Evolutionary conservation across 1,140 invertebrate genomes (phyloP), one percentile per base, ranked within the genome.

Genomic region (Sitodiplosis mosellana): DNA sequence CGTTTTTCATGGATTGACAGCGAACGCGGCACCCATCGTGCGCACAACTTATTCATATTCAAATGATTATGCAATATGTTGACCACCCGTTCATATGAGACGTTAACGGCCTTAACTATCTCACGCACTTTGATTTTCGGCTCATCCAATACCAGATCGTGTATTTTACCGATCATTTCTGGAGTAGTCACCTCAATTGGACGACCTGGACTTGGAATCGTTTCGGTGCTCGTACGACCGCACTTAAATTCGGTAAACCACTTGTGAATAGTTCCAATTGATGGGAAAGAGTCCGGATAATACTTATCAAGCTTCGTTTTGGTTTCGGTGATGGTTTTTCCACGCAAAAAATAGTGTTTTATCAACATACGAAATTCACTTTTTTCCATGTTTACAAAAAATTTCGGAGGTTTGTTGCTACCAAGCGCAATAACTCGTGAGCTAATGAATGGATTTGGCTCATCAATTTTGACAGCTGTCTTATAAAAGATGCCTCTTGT

Each of bases 21-120:
- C 53, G 57, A 51, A 50, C 56, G 53, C 52, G 54, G 54, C 53
- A 63, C 55, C 52, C 59, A 59, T 53, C 52, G 53, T 42, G 53
- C 52, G 45, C 43, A 52, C 45, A 58, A 47, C 48, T 56, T 60
- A 51, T 45, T 52, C 49, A 60, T 53, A 41, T 49, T 43, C 46
- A 59, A 56, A 54, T 55, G 18, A 40, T 51, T 49, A 56, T 45
- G 43, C 17, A 45, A 45, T n/a, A 45, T 45, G n/a, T n/a, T 2
- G 2, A 7, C 2, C 2, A 45, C 27, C 18, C 40, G 17, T 17
- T 34, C 33, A 14, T n/a, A 12, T 33, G 40, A 43, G 33, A 48
- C 43, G 20, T 44, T 44, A 12, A 27, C 15, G 33, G 20, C 33
- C 38, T 27, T 2, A 7, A 12, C 21, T 27, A 45, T 45, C 20